Conservation (phyloP, 2,797 vertebrate genomes). For the Apogon hyalosoma region DNA sequence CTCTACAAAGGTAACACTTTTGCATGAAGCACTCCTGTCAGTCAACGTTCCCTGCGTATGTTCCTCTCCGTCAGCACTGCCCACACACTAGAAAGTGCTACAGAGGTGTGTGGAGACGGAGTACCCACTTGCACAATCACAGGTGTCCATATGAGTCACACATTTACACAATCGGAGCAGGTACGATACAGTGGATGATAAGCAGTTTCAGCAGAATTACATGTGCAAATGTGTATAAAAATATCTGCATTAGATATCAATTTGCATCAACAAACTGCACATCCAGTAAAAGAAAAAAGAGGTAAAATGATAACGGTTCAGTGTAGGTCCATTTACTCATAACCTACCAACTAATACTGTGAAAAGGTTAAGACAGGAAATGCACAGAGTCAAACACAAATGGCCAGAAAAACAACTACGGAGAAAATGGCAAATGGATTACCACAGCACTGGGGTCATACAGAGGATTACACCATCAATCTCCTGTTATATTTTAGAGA, state of each 20-base stretch:
- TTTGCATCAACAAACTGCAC: slow-evolving; percentile 1
- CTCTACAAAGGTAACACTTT: background rate
- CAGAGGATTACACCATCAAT: slow-evolving; percentile 45
- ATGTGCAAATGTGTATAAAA: background rate
- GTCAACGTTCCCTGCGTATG: background rate
- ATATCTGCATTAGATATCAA: background rate
- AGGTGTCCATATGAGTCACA: slow-evolving; percentile 34
- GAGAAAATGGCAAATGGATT: slow-evolving; percentile 51
- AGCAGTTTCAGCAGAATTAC: background rate
- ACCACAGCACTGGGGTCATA: slow-evolving; percentile 2
- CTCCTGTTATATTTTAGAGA: slow-evolving; percentile 30
- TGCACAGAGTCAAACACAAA: slow-evolving; percentile 35
- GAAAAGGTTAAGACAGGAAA: slow-evolving; percentile 35
- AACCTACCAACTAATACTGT: slow-evolving; percentile 17
- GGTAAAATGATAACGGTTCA: slow-evolving; percentile 12
- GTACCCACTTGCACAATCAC: slow-evolving; percentile 13
- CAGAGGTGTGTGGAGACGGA: slow-evolving; percentile 12
- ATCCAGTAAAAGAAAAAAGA: background rate
- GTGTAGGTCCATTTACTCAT: slow-evolving; percentile 24
- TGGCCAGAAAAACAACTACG: slow-evolving; percentile 25
- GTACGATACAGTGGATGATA: slow-evolving; percentile 1
- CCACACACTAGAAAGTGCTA: slow-evolving; percentile 15
- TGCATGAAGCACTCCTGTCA: background rate
- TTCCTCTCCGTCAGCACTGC: slow-evolving; percentile 11
- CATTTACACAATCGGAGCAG: background rate